Conservation (phyloP, 2,888 invertebrate species). For the Yponomeuta plumbellus region DNA sequence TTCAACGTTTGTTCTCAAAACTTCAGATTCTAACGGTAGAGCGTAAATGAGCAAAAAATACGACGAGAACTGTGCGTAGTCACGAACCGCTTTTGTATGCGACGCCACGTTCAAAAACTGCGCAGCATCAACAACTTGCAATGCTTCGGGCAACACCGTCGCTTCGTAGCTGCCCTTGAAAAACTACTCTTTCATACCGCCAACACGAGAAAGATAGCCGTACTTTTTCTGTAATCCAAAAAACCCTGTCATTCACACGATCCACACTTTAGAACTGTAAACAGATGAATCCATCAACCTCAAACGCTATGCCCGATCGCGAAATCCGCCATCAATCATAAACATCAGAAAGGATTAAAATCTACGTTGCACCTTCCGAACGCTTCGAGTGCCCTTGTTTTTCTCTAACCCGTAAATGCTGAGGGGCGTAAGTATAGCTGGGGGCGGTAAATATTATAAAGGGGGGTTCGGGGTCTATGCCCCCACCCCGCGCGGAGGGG, state of each 20-base stretch:
- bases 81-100: conserved; percentile 39
- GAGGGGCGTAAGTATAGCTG: conserved; percentile 76
- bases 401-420: conserved; percentile 77
- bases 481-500: conserved; percentile 56
- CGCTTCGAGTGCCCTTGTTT: conserved; percentile 75
- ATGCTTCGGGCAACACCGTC: neutral
- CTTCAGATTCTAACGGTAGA: conserved; percentile 13
- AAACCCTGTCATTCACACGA: conserved; percentile 36
- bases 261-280: conserved; percentile 39
- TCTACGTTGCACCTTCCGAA: conserved; percentile 76
- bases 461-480: conserved; percentile 43
- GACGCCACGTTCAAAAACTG: conserved; percentile 30
- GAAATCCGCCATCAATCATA: conserved; percentile 76
- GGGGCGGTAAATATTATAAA: conserved; percentile 76
- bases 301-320: conserved; percentile 60
- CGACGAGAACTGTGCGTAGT: conserved; percentile 30
- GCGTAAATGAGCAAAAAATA: conserved; percentile 23
- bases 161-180: neutral
- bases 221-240: neutral
- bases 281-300: conserved; percentile 71
- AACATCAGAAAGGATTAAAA: conserved; percentile 77
- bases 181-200: neutral
- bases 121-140: conserved; percentile 23
- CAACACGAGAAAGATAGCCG: neutral
- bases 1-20: conserved; percentile 3